These are phyloP conservation scores for Planococcus citri DNA, from an alignment of 1,140 invertebrate genomes.

Conservation along the genomic window DNA sequence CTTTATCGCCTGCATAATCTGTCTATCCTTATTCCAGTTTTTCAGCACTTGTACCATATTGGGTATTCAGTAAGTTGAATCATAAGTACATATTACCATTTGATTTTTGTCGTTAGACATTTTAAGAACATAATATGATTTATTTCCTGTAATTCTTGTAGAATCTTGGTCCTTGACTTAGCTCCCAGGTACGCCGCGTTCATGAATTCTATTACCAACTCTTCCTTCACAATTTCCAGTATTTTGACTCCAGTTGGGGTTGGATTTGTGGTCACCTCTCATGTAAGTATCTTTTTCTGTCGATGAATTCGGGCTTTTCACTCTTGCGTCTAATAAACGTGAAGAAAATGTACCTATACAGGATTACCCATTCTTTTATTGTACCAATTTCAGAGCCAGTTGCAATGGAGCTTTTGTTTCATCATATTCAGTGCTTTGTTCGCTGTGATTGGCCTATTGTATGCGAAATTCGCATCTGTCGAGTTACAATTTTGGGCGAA, in stretches of 20 bases:
- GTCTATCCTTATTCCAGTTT: neutral
- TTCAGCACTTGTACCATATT: neutral
- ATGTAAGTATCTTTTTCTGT: neutral
- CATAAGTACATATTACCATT: no score
- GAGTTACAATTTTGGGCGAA: no score
- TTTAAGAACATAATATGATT: no score
- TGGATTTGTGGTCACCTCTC: constrained; percentile 59
- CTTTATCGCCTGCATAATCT: neutral
- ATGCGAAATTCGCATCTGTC: no score
- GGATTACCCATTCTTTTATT: no score
- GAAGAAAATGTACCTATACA: no score
- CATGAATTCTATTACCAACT: constrained; percentile 96
- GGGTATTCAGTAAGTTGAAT: neutral
- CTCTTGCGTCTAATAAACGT: no score
- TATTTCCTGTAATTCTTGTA: neutral
- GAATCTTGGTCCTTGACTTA: constrained; percentile 53
- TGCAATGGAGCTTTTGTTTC: neutral
- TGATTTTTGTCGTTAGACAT: no score
- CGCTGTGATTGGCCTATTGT: no score
- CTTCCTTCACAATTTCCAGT: constrained; percentile 91
- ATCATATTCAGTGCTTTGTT: neutral
- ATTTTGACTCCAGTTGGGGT: constrained; percentile 89
- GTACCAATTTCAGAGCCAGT: neutral
- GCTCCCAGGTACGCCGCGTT: constrained; percentile 97
- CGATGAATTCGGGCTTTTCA: neutral